phyloP scores from a whole-genome alignment of 2,113 vertebrate species.

The Parotia lawesii region DNA sequence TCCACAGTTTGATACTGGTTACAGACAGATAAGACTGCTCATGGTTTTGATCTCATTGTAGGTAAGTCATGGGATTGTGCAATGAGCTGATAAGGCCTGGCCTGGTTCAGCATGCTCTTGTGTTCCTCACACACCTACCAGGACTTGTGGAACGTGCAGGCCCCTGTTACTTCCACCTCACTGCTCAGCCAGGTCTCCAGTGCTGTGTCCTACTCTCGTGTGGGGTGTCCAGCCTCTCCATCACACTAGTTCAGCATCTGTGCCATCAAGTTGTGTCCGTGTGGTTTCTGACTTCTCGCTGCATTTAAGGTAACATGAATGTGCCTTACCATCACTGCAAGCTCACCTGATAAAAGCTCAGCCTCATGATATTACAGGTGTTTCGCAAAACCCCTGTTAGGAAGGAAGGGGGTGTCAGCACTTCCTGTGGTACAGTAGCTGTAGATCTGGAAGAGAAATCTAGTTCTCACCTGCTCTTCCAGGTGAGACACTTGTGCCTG shows the following conservation, averaged over 20 bases:
- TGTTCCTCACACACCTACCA: accelerated
- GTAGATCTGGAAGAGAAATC: not conserved
- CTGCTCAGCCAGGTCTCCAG: accelerated
- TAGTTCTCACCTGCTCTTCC: not conserved
- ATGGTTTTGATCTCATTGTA: not conserved
- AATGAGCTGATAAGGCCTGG: not conserved
- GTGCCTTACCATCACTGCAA: not conserved
- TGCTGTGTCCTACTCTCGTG: accelerated
- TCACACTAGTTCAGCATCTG: not conserved
- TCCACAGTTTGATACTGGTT: not conserved
- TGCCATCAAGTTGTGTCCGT: accelerated
- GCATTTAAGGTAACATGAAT: not conserved
- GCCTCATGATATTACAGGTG: not conserved
- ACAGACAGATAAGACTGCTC: not conserved
- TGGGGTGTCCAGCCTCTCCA: not conserved
- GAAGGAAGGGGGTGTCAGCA: not conserved
- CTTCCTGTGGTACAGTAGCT: not conserved
- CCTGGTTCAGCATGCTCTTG: not conserved
- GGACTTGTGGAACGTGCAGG: not conserved
- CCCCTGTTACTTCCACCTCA: not conserved
- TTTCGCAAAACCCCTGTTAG: not conserved
- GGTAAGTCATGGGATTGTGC: not conserved
- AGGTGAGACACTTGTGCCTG: not conserved
- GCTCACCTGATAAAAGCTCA: not conserved
- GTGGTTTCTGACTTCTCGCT: not conserved